Base-by-base conservation (phyloP, 2,797 vertebrate genomes). In the Acanthurus lineatus region DNA sequence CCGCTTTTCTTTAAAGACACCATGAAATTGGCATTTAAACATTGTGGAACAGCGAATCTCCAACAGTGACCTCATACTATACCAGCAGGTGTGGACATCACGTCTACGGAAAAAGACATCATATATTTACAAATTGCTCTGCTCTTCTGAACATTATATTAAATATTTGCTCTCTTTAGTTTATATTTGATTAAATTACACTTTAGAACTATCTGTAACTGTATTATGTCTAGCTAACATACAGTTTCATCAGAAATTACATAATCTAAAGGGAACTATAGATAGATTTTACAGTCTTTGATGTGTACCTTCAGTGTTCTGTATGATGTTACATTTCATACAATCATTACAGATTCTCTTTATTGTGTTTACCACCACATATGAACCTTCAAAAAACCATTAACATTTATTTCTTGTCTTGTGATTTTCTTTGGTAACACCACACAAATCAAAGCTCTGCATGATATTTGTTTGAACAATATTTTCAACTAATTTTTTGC, bases 391-490 rank as follows among this genome's bases (percentile, higher is more conserved):
- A 1, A 22, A 20, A 52, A 15, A 62, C 40, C 32, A 12, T 42
- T 73, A 65, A 81, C 9, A 81, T 32, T 47, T 0, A 63, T 61
- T 62, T 69, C 16, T 65, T 53, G 9, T 54, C 40, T 72, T 28
- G 4, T 51, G 38, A 19, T 52, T 49, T 82, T 62, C 48, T 49
- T 32, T 40, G 4, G 59, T 59, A 63, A 42, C 45, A 73, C 10
- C 42, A 76, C 49, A 61, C 2, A 40, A 22, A 69, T 32, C 35
- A 67, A 61, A 77, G 16, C 60, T 58, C n/a, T 56, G 22, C 22
- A 45, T 54, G 9, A 59, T 57, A 58, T 78, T 79, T 65, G 48
- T 52, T 84, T 25, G 47, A 61, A 61, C 19, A 57, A 49, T 28
- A 58, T 57, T 72, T 61, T 69, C 25, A 56, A 35, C 42, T 58